Base-by-base conservation (phyloP, 2,888 invertebrate genomes). In the Cephonodes hylas region DNA sequence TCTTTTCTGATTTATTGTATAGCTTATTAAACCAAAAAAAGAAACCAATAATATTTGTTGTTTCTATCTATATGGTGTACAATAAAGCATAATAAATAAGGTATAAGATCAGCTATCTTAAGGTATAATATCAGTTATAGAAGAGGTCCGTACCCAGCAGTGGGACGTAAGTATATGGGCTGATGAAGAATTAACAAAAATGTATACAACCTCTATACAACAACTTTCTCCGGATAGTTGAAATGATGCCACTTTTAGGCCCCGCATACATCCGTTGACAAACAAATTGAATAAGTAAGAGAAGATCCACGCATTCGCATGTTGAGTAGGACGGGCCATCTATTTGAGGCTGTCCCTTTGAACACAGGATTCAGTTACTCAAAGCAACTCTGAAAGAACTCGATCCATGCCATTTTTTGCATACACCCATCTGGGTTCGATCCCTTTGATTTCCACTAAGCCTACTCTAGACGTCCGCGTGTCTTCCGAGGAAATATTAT, bases 221-320 rank as follows among this genome's bases (percentile, higher is more conserved):
- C n/a, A n/a, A n/a, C n/a, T n/a, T 34, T n/a, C n/a, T 13, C n/a
- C 3, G 20, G 0, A 10, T 4, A 0, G 13, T 3, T 1, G 22
- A 58, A 67, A 48, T 65, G n/a, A n/a, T 63, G 72, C 60, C 76
- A 46, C 68, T 72, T 76, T 76, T 63, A 75, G 73, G 53, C 22
- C 64, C 59, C 70, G 58, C 70, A 65, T 72, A 73, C 62, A 76
- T 83, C 81, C 61, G 60, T 58, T 77, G 69, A 73, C 71, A 77
- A 79, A 86, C 86, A 90, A 92, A 92, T 91, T 90, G 87, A 91
- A 92, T 91, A 90, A 89, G 85, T 85, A 80, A 79, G 77, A 80
- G 83, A 89, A 89, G 90, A 91, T 89, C 77, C 84, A 89, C 85
- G 88, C 81, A 84, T 83, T 85, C 80, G 79, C 75, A 81, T 84